phyloP scores from a whole-genome alignment of 2,797 vertebrate genomes.

The Macropodus opercularis region DNA sequence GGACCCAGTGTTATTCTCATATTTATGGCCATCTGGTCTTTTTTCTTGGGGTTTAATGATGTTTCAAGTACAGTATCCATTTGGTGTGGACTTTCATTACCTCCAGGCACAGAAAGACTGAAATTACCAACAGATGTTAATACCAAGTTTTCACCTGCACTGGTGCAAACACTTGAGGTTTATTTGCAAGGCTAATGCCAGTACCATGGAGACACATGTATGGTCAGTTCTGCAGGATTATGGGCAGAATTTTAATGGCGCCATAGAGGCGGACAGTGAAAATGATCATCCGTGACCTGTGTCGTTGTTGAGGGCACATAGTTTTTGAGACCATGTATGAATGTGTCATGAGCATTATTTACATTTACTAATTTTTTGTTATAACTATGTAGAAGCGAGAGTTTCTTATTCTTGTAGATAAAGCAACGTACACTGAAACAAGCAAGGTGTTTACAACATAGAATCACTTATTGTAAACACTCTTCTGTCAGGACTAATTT shows the following conservation, averaged over 20 bases:
- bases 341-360: too few species aligned
- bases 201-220: slow-evolving; percentile 34
- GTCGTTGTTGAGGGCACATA: not conserved
- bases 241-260: slow-evolving; percentile 25
- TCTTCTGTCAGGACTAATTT: too few species aligned
- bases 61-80: slow-evolving; percentile 76
- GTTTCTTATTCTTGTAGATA: too few species aligned
- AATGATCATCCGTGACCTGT: not conserved
- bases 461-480: too few species aligned
- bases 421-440: not conserved
- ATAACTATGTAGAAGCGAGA: too few species aligned
- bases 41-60: slow-evolving; percentile 76
- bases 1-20: slow-evolving; percentile 60
- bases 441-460: too few species aligned
- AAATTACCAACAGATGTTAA: slow-evolving; percentile 79
- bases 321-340: too few species aligned
- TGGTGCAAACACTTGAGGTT: slow-evolving; percentile 50
- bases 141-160: slow-evolving; percentile 70
- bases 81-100: slow-evolving; percentile 76
- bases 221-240: too few species aligned
- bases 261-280: slow-evolving; percentile 3
- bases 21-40: slow-evolving; percentile 74
- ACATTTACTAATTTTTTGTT: too few species aligned
- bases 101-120: slow-evolving; percentile 64
- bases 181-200: slow-evolving; percentile 62